phyloP scores from a whole-genome alignment of 2,113 vertebrate species.

The Podarcis raffonei region DNA sequence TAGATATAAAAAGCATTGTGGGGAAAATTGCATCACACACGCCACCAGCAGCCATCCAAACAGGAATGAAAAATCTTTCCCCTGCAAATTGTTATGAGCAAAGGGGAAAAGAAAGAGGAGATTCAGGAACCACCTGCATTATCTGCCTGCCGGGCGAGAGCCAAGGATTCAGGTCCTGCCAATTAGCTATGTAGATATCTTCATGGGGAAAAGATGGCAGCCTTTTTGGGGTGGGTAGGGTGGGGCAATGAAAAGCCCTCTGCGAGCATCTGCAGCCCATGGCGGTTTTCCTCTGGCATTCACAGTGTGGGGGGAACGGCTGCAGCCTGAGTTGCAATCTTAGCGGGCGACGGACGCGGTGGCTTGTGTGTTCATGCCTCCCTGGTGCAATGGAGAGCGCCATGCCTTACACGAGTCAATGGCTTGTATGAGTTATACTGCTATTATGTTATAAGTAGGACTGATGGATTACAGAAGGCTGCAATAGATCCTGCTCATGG shows the following conservation, averaged over 20 bases:
- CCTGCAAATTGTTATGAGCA: not conserved
- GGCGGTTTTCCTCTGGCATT: constrained; percentile 45
- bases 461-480: constrained; percentile 69
- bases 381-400: constrained; percentile 65
- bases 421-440: constrained; percentile 69
- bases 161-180: not conserved
- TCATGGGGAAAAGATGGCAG: not conserved
- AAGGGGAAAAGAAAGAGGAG: not conserved
- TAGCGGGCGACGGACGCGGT: constrained; percentile 41
- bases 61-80: not conserved
- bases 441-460: constrained; percentile 75
- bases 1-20: too few species aligned
- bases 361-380: constrained; percentile 67
- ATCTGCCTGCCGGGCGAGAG: not conserved
- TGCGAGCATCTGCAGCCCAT: not conserved
- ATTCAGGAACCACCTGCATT: not conserved
- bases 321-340: constrained; percentile 45
- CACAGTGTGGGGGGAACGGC: constrained; percentile 23
- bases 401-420: constrained; percentile 58
- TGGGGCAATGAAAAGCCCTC: not conserved
- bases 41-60: not conserved
- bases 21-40: too few species aligned
- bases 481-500: constrained; percentile 68
- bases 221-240: not conserved
- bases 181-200: not conserved